phyloP scores from a whole-genome alignment of 2,888 invertebrate species.

The Ashinkailepas kermadecensis region DNA sequence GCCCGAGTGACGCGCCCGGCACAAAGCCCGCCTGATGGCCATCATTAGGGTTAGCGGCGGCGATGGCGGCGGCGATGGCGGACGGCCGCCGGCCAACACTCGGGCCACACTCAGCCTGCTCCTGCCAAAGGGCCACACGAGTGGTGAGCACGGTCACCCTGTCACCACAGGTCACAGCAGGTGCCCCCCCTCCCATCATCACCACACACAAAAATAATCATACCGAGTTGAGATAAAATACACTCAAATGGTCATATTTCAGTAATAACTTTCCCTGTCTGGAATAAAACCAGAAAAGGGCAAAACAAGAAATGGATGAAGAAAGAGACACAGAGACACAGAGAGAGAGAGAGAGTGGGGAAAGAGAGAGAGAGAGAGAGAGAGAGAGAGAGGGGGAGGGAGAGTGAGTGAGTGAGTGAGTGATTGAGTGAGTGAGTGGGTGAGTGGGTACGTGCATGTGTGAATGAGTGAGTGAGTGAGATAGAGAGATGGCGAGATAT shows the following conservation, averaged over 20 bases:
- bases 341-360: slow-evolving; percentile 11
- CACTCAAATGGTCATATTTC: too few relatives aligned
- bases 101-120: too few relatives aligned
- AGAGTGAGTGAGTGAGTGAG: background rate
- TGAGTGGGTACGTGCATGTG: too few relatives aligned
- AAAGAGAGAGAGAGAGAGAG: background rate
- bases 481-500: background rate
- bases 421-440: too few relatives aligned
- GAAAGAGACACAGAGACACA: background rate
- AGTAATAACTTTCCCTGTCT: too few relatives aligned
- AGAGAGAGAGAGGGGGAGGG: background rate
- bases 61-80: too few relatives aligned
- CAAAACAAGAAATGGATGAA: background rate
- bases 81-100: too few relatives aligned
- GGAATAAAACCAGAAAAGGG: background rate
- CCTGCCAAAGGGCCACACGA: background rate
- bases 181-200: too few relatives aligned
- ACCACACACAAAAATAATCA: too few relatives aligned
- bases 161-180: too few relatives aligned
- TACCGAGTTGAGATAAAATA: too few relatives aligned
- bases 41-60: background rate
- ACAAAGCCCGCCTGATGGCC: slow-evolving; percentile 2
- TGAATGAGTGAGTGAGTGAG: slow-evolving; percentile 1
- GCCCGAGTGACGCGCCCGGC: background rate
- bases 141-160: background rate